A percentile compares a stretch with the other conserved stretches of the same genome.
phyloP scores from a whole-genome alignment of 2,888 invertebrate genomes.

The Troides helena region DNA sequence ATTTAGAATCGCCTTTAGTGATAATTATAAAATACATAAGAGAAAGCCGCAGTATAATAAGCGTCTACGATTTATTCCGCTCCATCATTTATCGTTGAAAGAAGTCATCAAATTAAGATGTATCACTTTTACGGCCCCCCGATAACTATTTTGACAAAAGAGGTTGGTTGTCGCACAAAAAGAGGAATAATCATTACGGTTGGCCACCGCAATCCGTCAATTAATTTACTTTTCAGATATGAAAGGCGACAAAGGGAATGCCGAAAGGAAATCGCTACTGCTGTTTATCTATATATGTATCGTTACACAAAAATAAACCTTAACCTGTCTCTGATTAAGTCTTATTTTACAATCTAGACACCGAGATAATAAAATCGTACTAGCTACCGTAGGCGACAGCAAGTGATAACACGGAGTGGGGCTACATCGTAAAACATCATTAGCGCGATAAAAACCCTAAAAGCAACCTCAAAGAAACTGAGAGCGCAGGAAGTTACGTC shows the following conservation, averaged over 20 bases:
- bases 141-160: conserved; percentile 62
- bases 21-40: conserved; percentile 21
- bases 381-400: conserved; percentile 72
- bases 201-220: conserved; percentile 70
- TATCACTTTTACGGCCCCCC: conserved; percentile 35
- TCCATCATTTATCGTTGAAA: conserved; percentile 32
- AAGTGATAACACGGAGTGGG: conserved; percentile 62
- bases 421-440: conserved; percentile 76
- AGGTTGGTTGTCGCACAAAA: conserved; percentile 62
- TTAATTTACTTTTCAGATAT: conserved; percentile 71
- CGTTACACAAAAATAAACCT: conserved; percentile 40
- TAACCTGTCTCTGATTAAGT: conserved; percentile 41
- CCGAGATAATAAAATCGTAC: conserved; percentile 43
- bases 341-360: conserved; percentile 36
- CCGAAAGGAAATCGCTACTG: conserved; percentile 53
- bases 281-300: conserved; percentile 38
- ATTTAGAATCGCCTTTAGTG: conserved; percentile 14
- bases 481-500: conserved; percentile 56
- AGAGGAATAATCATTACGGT: conserved; percentile 52
- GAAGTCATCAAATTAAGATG: conserved; percentile 37
- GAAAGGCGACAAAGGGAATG: conserved; percentile 65
- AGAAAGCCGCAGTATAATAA: conserved; percentile 17
- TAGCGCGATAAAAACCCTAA: conserved; percentile 74
- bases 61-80: conserved; percentile 15
- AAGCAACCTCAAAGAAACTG: conserved; percentile 60